Conservation (phyloP, 2,888 invertebrate genomes). For the Nomada hirtipes region DNA sequence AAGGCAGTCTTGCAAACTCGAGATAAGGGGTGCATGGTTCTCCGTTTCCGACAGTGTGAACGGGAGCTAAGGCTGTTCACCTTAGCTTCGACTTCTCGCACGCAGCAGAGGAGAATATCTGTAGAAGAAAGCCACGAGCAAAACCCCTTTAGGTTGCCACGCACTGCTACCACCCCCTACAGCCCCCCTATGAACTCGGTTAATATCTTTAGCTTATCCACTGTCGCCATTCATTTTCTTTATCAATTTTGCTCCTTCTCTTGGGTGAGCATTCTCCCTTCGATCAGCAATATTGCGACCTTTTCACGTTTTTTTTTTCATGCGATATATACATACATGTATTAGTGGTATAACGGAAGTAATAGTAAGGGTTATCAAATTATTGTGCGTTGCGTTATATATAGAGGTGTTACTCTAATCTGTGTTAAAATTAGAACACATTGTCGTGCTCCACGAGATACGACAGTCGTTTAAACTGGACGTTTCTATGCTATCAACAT, state of each 20-base stretch:
- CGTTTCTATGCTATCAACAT: too few species aligned
- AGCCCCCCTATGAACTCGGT: slow-evolving; percentile 70
- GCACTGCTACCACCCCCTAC: slow-evolving; percentile 54
- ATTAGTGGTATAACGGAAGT: too few species aligned
- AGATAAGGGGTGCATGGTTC: slow-evolving; percentile 81
- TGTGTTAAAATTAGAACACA: too few species aligned
- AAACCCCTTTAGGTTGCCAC: slow-evolving; percentile 72
- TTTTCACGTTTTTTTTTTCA: too few species aligned
- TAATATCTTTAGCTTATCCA: slow-evolving; percentile 82
- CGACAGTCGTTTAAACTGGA: too few species aligned
- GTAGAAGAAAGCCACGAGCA: slow-evolving; percentile 75
- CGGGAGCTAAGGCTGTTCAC: slow-evolving; percentile 76
- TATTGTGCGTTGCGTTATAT: too few species aligned
- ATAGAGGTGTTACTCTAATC: too few species aligned
- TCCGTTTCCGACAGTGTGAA: slow-evolving; percentile 76
- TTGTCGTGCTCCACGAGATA: too few species aligned
- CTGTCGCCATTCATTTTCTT: slow-evolving; percentile 74
- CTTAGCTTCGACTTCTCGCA: slow-evolving; percentile 56
- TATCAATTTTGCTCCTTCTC: slow-evolving; percentile 49
- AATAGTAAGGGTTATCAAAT: too few species aligned
- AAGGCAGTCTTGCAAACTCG: slow-evolving; percentile 84
- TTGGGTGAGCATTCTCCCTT: neutral
- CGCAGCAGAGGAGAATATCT: slow-evolving; percentile 56
- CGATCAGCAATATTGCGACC: neutral
- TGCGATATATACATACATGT: neutral